Evolutionary conservation across 2,888 invertebrate genomes (phyloP), one percentile per base, ranked within the genome.

Genomic region (Papilio demoleus): DNA sequence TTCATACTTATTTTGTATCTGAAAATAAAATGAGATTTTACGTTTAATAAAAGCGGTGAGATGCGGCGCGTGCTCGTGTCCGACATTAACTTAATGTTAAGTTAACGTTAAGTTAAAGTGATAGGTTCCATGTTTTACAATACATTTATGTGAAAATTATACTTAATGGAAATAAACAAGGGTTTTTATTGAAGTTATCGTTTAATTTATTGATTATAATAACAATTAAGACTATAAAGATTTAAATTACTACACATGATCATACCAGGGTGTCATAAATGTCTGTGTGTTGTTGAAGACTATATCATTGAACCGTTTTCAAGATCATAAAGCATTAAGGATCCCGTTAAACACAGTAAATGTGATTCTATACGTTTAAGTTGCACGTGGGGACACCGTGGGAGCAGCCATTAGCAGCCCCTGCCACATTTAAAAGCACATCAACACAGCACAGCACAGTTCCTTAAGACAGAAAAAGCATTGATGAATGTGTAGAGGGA

Each of bases 371-470:
- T 66, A 77, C 73, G 75, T 81, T 80, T 77, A 78, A 72, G 70
- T 70, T 75, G 74, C 24, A 53, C 14, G 45, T 42, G 65, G 31
- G 73, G 71, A 70, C 72, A 75, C 78, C 83, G 85, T 86, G 87
- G 84, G 86, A 86, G 79, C 77, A 67, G 50, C 70, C 70, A 73
- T 72, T 73, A 73, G 63, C 67, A 47, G 64, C 73, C 77, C 76
- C 70, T 72, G 72, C 77, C 78, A 81, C 83, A 80, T 86, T 88
- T 84, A 86, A 85, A 86, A 87, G 79, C 78, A 80, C 87, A 87
- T 87, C 84, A 88, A 70, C 70, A 65, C 65, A 71, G 72, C 76
- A n/a, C 42, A 74, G 79, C 79, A 79, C 75, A 77, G 75, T 75
- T 80, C 81, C 79, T 84, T 81, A 85, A 80, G 77, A 80, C 78